Conservation (phyloP, 2,888 invertebrate genomes). For the Leucoptera coffeella region DNA sequence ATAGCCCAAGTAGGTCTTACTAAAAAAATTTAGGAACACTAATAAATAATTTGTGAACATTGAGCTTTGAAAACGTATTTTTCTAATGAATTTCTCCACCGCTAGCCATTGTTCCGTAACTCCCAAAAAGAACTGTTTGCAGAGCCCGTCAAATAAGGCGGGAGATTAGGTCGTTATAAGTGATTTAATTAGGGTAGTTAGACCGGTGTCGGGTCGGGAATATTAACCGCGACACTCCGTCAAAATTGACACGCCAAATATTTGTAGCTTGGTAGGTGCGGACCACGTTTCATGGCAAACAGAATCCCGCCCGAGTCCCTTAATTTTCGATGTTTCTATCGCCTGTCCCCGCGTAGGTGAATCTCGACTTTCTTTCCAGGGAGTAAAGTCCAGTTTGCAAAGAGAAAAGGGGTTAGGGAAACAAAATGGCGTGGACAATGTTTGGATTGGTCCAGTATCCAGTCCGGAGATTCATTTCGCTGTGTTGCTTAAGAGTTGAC, state of each 20-base stretch:
- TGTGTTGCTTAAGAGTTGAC: conserved; percentile 50
- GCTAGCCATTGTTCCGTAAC: too few species aligned
- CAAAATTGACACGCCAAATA: conserved; percentile 57
- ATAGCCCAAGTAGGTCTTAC: too few species aligned
- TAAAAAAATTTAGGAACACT: too few species aligned
- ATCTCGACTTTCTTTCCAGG: too few species aligned
- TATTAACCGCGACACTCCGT: conserved; percentile 53
- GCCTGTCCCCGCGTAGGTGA: too few species aligned
- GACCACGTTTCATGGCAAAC: conserved; percentile 51
- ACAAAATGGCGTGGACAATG: conserved; percentile 51
- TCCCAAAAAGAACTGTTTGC: too few species aligned
- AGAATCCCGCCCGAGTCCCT: conserved; percentile 52
- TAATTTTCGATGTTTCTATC: conserved; percentile 48
- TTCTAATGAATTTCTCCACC: too few species aligned
- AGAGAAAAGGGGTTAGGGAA: conserved; percentile 42
- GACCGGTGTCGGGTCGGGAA: conserved; percentile 42
- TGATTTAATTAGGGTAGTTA: too few species aligned
- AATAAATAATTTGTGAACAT: too few species aligned
- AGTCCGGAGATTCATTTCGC: conserved; percentile 52
- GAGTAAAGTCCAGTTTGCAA: conserved; percentile 6
- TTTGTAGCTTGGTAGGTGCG: conserved; percentile 53
- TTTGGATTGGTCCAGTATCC: conserved; percentile 53
- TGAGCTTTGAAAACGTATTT: too few species aligned
- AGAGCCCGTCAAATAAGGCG: too few species aligned
- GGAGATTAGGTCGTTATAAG: too few species aligned